Conservation (phyloP, 2,888 invertebrate genomes). For the Trichogramma evanescens region DNA sequence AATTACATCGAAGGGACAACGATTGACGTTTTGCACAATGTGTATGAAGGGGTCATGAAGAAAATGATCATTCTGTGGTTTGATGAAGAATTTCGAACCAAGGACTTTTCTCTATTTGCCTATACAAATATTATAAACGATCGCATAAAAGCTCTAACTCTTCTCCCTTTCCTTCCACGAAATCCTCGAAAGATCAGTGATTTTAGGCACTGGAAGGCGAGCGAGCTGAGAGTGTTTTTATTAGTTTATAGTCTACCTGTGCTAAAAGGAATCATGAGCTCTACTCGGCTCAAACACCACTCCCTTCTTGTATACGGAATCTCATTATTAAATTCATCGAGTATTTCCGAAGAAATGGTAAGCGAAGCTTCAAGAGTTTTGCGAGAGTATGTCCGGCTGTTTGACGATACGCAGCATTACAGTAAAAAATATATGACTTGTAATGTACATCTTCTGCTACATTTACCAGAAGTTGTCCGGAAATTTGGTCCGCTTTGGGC, state of each 20-base stretch:
- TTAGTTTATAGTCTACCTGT: constrained; percentile 24
- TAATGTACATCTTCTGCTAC: constrained; percentile 25
- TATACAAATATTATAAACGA: neutral
- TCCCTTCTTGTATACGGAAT: constrained; percentile 22
- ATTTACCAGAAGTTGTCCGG: constrained; percentile 23
- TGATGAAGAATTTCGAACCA: neutral
- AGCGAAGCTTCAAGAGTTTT: constrained; percentile 12
- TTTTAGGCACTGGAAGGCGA: constrained; percentile 23
- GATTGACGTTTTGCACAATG: constrained; percentile 18
- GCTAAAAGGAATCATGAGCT: constrained; percentile 21
- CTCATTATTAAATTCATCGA: constrained; percentile 15
- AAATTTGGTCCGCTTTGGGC: constrained; percentile 23
- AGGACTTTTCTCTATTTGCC: constrained; percentile 4
- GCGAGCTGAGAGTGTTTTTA: constrained; percentile 24
- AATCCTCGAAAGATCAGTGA: constrained; percentile 20
- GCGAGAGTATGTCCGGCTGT: constrained; percentile 18
- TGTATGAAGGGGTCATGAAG: constrained; percentile 15
- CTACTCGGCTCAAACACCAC: constrained; percentile 23
- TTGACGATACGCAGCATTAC: constrained; percentile 21
- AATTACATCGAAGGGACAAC: too few relatives aligned
- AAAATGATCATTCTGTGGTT: constrained; percentile 12
- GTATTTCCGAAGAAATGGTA: constrained; percentile 18
- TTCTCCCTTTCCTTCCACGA: constrained; percentile 5
- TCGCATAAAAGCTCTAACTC: neutral
- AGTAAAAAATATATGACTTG: constrained; percentile 21